Percentiles rank a stretch among this genome's conserved stretches.
phyloP scores from a whole-genome alignment of 2,113 vertebrate species.

The Sander vitreus region DNA sequence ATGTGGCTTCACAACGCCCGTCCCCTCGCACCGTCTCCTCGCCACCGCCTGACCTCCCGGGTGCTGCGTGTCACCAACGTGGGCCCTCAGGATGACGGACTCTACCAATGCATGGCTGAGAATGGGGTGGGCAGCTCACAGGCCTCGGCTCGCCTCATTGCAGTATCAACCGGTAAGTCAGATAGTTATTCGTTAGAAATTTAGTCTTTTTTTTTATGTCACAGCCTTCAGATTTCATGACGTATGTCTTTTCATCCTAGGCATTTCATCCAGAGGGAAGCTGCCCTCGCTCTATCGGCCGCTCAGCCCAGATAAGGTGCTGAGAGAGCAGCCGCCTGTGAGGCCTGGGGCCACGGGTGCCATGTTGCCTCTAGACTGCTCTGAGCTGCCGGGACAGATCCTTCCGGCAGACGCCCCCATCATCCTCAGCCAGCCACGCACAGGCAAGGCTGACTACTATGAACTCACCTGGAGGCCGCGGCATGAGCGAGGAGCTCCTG shows the following conservation, averaged over 20 bases:
- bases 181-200: background rate
- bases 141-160: conserved; percentile 90
- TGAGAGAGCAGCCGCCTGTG: conserved; percentile 81
- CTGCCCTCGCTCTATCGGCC: conserved; percentile 80
- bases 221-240: background rate
- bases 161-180: conserved; percentile 85
- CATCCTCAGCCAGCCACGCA: conserved; percentile 95
- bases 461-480: conserved; percentile 95
- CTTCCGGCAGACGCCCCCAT: conserved; percentile 91
- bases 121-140: conserved; percentile 95
- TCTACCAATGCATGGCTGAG: conserved; percentile 98
- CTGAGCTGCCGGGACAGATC: conserved; percentile 77
- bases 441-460: conserved; percentile 93
- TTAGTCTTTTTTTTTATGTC: background rate
- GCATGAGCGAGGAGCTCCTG: conserved; percentile 86
- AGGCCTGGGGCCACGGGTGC: conserved; percentile 71
- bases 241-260: conserved; percentile 48
- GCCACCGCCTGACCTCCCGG: conserved; percentile 85
- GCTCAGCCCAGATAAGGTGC: conserved; percentile 82
- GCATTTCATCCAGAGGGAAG: conserved; percentile 67
- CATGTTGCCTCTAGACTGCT: conserved; percentile 84
- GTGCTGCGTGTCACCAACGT: conserved; percentile 87
- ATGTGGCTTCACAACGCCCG: conserved; percentile 92
- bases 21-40: conserved; percentile 86
- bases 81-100: conserved; percentile 91